Evolutionary conservation across 2,113 vertebrate species (phyloP).

Genomic region (Oncorhynchus mykiss): DNA sequence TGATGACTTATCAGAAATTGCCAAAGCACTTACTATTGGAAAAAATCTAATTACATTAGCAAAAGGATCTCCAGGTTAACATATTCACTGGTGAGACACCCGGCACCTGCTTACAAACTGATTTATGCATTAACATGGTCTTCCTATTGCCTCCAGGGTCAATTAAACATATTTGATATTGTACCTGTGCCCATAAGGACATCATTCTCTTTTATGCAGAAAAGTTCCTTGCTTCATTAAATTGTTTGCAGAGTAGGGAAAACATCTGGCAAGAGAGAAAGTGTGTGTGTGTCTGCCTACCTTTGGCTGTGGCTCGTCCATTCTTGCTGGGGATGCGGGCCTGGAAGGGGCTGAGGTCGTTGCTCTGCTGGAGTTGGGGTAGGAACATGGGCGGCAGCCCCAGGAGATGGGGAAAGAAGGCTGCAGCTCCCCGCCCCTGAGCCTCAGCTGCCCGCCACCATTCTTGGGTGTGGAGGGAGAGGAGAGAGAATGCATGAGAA

Average conservation of each 20-base stretch:
- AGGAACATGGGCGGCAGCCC: constrained; percentile 85
- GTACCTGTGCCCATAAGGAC: constrained; percentile 7
- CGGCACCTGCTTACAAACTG: constrained; percentile 22
- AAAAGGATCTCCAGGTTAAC: constrained; percentile 10
- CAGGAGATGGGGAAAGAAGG: constrained; percentile 86
- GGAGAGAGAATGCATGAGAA: neutral
- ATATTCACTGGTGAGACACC: constrained; percentile 19
- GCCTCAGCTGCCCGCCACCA: constrained; percentile 86
- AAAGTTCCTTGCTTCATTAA: neutral
- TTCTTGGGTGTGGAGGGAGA: constrained; percentile 65
- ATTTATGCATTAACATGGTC: constrained; percentile 26
- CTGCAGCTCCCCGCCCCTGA: constrained; percentile 73
- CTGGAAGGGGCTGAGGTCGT: constrained; percentile 77
- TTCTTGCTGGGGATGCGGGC: constrained; percentile 78
- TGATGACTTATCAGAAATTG: neutral
- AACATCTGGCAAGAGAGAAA: neutral
- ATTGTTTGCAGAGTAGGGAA: neutral
- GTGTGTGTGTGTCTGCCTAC: constrained; percentile 36
- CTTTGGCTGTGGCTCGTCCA: constrained; percentile 74
- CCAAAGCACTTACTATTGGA: neutral
- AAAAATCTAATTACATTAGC: constrained; percentile 9
- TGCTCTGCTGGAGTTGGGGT: constrained; percentile 75
- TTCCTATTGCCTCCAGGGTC: constrained; percentile 24
- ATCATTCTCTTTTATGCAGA: constrained; percentile 11
- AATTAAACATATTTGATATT: constrained; percentile 36